Conservation (phyloP, 2,797 vertebrate genomes). For the Pogoniulus pusillus region DNA sequence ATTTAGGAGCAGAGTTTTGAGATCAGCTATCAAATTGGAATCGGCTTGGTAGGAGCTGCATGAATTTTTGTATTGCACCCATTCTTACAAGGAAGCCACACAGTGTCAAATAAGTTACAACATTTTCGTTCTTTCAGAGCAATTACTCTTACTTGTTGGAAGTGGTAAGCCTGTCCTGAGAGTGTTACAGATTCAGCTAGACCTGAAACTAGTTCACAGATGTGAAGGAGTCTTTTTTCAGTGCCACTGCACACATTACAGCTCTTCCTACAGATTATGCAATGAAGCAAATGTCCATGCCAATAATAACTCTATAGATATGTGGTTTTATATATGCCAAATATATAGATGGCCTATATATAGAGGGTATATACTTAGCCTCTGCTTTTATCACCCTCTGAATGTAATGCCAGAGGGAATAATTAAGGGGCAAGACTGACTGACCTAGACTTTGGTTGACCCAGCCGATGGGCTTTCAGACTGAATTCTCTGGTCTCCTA, state of each 20-base stretch:
- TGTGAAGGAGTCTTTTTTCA: not conserved
- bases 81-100: not conserved
- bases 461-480: slow-evolving; percentile 47
- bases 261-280: not conserved
- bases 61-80: not conserved
- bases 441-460: slow-evolving; percentile 55
- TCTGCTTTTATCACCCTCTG: slow-evolving; percentile 42
- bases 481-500: slow-evolving; percentile 53
- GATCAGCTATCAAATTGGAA: not conserved
- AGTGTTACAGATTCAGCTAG: not conserved
- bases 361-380: slow-evolving; percentile 45
- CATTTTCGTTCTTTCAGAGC: not conserved
- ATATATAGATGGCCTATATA: slow-evolving; percentile 25
- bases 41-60: not conserved
- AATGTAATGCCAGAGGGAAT: slow-evolving; percentile 59
- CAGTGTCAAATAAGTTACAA: not conserved
- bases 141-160: not conserved
- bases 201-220: not conserved
- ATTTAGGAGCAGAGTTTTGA: not conserved
- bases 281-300: not conserved
- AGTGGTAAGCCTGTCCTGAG: not conserved
- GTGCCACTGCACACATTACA: not conserved
- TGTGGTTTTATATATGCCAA: not conserved
- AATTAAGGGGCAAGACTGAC: slow-evolving; percentile 61
- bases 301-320: not conserved